Base-by-base conservation (phyloP, 1,140 invertebrate species). In the Penaeus indicus region DNA sequence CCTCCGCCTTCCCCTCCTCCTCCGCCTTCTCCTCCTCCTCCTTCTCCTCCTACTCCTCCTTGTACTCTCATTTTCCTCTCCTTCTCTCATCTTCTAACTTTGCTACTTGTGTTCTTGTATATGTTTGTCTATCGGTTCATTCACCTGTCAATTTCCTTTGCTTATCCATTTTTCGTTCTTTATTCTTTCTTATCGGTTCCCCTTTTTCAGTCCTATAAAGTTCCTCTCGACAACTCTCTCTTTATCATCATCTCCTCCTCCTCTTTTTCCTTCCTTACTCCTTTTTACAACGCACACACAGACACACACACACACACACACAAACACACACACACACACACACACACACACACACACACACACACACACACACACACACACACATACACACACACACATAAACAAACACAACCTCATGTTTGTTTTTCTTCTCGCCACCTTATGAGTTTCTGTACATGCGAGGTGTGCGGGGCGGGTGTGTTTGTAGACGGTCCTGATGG, bases 401-500 rank as follows among this genome's bases (percentile, higher is more conserved):
- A 27, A 81, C 54, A 81, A 11, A 38, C 60, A 27, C 54, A n/a
- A 21, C 54, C 78, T 16, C 78, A 60, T 54, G 54, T 22, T 47
- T 18, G 22, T 22, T 22, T 7, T 22, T 8, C 42, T 84, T 64
- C 62, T 84, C 82, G 16, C 82, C 62, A 21, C 82, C 63, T 84
- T 84, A 84, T 84, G 63, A 69, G 63, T 84, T 42, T 47, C 38
- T 69, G 61, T 84, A 84, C 63, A 69, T 38, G 63, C 27, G 64
- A 42, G 54, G 54, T n/a, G 22, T 3, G 62, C 38, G 13, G n/a
- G 62, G 54, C 38, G 8, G 10, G 21, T 47, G 62, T 84, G 69
- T 84, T 69, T 84, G 82, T 69, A 84, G 82, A 32, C 64, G 63
- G 32, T n/a, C 54, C 22, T 61, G 82, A 21, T 84, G 82, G 42